phyloP scores from a whole-genome alignment of 2,888 invertebrate species.

The Amphimallon solstitiale region DNA sequence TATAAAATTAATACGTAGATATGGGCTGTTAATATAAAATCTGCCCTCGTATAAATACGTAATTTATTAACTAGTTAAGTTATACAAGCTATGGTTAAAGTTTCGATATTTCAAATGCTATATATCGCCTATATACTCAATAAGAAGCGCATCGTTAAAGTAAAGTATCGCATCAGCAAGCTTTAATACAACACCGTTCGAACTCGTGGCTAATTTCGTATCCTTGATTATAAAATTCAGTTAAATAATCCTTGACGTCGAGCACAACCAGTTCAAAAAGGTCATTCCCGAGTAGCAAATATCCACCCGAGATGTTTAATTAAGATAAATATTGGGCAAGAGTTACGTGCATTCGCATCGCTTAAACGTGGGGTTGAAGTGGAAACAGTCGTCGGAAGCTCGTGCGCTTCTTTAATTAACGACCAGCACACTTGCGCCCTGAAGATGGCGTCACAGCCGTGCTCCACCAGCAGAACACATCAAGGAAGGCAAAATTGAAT shows the following conservation, averaged over 20 bases:
- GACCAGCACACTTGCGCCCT: not conserved
- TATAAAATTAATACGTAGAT: no score
- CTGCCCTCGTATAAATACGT: no score
- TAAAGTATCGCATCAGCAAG: not conserved
- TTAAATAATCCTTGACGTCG: not conserved
- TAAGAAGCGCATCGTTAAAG: not conserved
- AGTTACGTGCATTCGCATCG: not conserved
- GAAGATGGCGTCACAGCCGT: no score
- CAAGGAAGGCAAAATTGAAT: no score
- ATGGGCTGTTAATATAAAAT: no score
- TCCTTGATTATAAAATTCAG: constrained; percentile 5
- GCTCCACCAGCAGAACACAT: no score
- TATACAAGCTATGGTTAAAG: no score
- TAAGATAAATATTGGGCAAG: constrained; percentile 16
- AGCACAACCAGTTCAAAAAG: constrained; percentile 5
- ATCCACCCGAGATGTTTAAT: constrained; percentile 9
- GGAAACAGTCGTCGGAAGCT: not conserved
- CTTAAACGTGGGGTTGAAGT: not conserved
- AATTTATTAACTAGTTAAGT: no score
- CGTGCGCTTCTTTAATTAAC: not conserved
- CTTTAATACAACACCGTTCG: not conserved
- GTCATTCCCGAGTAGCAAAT: constrained; percentile 1
- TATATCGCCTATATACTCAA: no score
- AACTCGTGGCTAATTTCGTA: not conserved
- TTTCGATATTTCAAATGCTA: no score